These are phyloP conservation scores for Drosophila paranaensis DNA, from an alignment of 2,888 invertebrate species.

Conservation along the genomic window DNA sequence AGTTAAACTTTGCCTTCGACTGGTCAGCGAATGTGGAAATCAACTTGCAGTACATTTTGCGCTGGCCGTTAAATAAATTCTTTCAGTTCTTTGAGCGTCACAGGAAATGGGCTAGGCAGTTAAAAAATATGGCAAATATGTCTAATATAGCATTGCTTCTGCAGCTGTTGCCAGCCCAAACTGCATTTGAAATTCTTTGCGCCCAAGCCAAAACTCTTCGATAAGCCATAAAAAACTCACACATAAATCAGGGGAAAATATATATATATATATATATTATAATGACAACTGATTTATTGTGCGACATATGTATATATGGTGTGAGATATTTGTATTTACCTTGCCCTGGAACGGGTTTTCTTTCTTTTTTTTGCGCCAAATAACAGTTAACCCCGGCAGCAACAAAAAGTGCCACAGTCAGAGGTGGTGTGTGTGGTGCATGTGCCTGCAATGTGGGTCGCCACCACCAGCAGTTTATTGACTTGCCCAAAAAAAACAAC, in stretches of 20 bases:
- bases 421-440: constrained; percentile 13
- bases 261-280: not conserved
- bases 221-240: constrained; percentile 20
- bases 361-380: constrained; percentile 43
- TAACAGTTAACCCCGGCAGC: constrained; percentile 57
- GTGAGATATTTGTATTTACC: constrained; percentile 38
- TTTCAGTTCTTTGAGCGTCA: constrained; percentile 10
- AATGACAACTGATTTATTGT: constrained; percentile 66
- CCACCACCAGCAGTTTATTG: constrained; percentile 55
- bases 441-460: constrained; percentile 70
- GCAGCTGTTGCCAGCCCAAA: constrained; percentile 27
- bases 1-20: constrained; percentile 39
- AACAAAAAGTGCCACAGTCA: constrained; percentile 39
- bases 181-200: constrained; percentile 48
- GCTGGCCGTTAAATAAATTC: constrained; percentile 61
- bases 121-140: constrained; percentile 57
- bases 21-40: constrained; percentile 66
- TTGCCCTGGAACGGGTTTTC: constrained; percentile 58
- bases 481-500: constrained; percentile 53
- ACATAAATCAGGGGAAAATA: not conserved
- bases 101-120: constrained; percentile 61
- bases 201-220: constrained; percentile 37
- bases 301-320: constrained; percentile 9
- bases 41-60: constrained; percentile 63
- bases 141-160: constrained; percentile 25